These are phyloP conservation scores for Pectinophora gossypiella DNA, from an alignment of 1,140 invertebrate species.

Conservation along the genomic window DNA sequence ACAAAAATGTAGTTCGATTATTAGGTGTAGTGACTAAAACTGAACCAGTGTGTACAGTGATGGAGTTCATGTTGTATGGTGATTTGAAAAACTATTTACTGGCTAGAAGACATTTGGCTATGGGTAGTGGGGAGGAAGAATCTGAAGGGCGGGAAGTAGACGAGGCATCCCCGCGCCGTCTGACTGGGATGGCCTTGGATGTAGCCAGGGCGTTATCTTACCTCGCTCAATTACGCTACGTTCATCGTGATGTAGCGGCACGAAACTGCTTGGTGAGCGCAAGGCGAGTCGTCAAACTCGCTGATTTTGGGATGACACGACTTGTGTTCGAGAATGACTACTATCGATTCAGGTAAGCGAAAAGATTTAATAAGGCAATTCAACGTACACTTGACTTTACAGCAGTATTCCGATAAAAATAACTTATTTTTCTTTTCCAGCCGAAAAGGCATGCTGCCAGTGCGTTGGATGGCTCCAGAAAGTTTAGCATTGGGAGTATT, in stretches of 20 bases:
- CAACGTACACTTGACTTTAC: no score
- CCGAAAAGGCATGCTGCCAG: conserved; percentile 90
- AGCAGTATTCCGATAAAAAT: no score
- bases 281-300: conserved; percentile 88
- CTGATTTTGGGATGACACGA: conserved; percentile 95
- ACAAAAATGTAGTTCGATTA: conserved; percentile 92
- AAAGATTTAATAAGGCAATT: conserved; percentile 72
- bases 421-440: conserved; percentile 49
- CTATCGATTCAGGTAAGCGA: conserved; percentile 80
- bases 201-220: conserved; percentile 90
- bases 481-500: conserved; percentile 88
- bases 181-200: conserved; percentile 92
- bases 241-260: conserved; percentile 91
- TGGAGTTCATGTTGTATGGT: conserved; percentile 96
- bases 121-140: conserved; percentile 80
- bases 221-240: conserved; percentile 86
- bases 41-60: conserved; percentile 92
- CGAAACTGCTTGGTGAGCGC: conserved; percentile 93
- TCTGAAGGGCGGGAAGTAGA: conserved; percentile 80
- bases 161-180: conserved; percentile 85
- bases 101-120: conserved; percentile 88
- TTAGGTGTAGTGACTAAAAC: conserved; percentile 90
- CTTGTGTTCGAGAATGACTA: conserved; percentile 93
- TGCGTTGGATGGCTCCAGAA: conserved; percentile 96
- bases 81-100: conserved; percentile 93